Conservation (phyloP, 2,888 invertebrate species). For the Eucriotettix oculatus region DNA sequence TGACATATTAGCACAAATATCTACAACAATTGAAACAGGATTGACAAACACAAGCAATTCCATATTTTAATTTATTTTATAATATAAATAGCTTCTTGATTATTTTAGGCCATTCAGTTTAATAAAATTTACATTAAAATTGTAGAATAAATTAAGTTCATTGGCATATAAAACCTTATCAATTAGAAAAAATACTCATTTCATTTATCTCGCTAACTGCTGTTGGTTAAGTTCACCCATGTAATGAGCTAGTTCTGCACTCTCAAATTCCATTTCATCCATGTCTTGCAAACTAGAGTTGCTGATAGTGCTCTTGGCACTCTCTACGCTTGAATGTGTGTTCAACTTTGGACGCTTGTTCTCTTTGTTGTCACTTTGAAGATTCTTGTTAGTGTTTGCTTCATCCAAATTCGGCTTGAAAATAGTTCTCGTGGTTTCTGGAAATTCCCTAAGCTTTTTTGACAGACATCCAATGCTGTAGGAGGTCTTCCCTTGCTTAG, state of each 20-base stretch:
- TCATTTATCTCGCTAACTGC: not conserved
- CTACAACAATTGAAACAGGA: too few relatives aligned
- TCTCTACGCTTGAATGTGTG: slow-evolving; percentile 32
- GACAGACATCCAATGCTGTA: slow-evolving; percentile 12
- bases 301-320: slow-evolving; percentile 39
- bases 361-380: too few relatives aligned
- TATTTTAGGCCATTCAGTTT: too few relatives aligned
- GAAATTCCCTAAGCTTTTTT: slow-evolving; percentile 17
- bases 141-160: too few relatives aligned
- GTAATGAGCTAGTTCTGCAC: slow-evolving; percentile 45
- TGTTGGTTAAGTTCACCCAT: slow-evolving; percentile 46
- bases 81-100: too few relatives aligned
- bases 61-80: too few relatives aligned
- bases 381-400: not conserved
- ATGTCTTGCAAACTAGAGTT: slow-evolving; percentile 59
- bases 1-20: too few relatives aligned
- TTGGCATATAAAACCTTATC: too few relatives aligned
- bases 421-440: slow-evolving; percentile 22
- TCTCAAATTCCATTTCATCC: slow-evolving; percentile 47
- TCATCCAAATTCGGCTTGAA: slow-evolving; percentile 13
- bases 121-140: too few relatives aligned
- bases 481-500: not conserved
- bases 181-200: too few relatives aligned
- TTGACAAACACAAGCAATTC: too few relatives aligned
- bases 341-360: slow-evolving; percentile 21